Evolutionary conservation across 1,140 invertebrate species (phyloP), one percentile per base, ranked within the genome.

Genomic region (Hydropsyche tenuis): DNA sequence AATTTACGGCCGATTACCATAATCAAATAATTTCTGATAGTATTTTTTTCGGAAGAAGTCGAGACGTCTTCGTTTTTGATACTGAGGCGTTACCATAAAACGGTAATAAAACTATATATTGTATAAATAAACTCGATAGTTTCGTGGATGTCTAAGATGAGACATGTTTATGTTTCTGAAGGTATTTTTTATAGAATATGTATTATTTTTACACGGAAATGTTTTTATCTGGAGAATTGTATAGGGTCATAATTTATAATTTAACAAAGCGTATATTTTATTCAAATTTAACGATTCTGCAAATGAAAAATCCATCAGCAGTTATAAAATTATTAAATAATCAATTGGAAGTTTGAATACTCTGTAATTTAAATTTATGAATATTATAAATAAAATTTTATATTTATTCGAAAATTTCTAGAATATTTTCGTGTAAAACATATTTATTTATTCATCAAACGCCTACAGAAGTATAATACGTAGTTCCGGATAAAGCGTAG

Each of bases 21-120:
- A 53, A 53, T 53, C 48, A 20, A 53, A 53, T 53, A 53, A 53
- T 53, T 53, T 60, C 56, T 60, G 20, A 60, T 60, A 60, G 12
- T 60, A 25, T 60, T 60, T 23, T 60, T 25, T 53, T n/a, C 3
- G 22, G 12, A 60, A 22, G 56, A 60, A 60, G 56, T 60, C 56
- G 56, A 60, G 48, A 53, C 20, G 48, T 53, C 18, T 53, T 53
- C 16, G n/a, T 53, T 53, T 37, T 53, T 18, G 48, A 53, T 53
- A 20, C 1, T 20, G 9, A 20, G 48, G 48, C 48, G 48, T 53
- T 20, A 20, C n/a, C 48, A 53, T 53, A 53, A 53, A 53, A 53
- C 48, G 48, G 48, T 53, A 53, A 53, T 53, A 18, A 53, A 53
- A 53, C 20, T 53, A 20, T 18, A 53, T 53, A 53, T 18, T 53